Conservation (phyloP, 2,113 vertebrate species). For the Arizona elegans region DNA sequence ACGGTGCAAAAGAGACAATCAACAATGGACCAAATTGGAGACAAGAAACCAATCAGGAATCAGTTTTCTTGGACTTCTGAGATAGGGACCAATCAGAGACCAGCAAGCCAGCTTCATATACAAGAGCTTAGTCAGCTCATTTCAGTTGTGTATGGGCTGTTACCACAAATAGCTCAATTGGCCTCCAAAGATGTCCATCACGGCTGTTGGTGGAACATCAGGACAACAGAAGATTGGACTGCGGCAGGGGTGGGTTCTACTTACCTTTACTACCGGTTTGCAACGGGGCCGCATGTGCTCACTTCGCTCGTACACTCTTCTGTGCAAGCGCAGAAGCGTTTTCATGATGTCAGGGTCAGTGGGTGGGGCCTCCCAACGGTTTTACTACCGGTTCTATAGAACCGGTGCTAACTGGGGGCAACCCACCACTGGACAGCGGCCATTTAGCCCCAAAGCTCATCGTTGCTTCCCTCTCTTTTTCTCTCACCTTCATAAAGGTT, state of each 20-base stretch:
- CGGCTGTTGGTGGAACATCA: background rate
- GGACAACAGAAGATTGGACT: background rate
- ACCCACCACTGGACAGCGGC: background rate
- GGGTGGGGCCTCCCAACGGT: too few relatives aligned
- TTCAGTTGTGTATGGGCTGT: background rate
- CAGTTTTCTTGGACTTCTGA: background rate
- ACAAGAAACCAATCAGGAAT: background rate
- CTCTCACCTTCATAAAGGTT: conserved; percentile 11
- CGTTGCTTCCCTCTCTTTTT: background rate
- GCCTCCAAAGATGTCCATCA: background rate
- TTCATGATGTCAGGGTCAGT: too few relatives aligned
- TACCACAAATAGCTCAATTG: background rate
- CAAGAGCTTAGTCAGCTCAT: background rate
- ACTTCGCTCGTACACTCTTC: too few relatives aligned
- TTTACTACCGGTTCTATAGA: too few relatives aligned
- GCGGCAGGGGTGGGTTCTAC: background rate
- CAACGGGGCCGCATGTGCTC: too few relatives aligned
- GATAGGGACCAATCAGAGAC: background rate
- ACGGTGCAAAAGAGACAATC: background rate
- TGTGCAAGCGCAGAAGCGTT: too few relatives aligned
- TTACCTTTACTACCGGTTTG: too few relatives aligned
- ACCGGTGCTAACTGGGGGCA: too few relatives aligned
- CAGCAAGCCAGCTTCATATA: background rate
- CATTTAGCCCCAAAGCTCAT: background rate
- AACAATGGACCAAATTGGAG: background rate